Evolutionary conservation across 2,888 invertebrate genomes (phyloP), one percentile per base, ranked within the genome.

Genomic region (Tachina lurida): DNA sequence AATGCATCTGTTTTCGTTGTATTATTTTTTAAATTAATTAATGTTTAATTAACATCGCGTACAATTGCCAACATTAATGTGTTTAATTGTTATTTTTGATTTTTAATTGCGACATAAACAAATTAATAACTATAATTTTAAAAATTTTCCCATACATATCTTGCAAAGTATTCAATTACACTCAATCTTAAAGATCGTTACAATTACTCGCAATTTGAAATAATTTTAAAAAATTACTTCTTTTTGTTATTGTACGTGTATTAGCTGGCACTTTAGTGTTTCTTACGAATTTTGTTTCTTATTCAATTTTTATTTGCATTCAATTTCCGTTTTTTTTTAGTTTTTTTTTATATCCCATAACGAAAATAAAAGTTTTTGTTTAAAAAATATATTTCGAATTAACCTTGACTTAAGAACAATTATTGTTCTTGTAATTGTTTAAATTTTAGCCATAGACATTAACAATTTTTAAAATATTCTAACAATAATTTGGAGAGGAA

Each of bases 341-440:
- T 45, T 54, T 70, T 70, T 52, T 52, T 52, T 17, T 43, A 15
- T 41, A 41, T 4, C 9, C 13, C 49, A 41, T 1, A n/a, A n/a
- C 10, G 52, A 49, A 10, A 63, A 49, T 22, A 62, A 10, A 10
- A 56, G 67, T 60, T 67, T 71, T 71, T 52, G 17, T 31, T 47
- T 12, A 82, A 84, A 74, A 70, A 78, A 73, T 78, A 62, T 74
- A 54, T 73, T 78, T 78, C 78, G 84, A 78, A 78, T 74, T 71
- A 54, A 78, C 84, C 84, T 78, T 84, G 84, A 73, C 60, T 84
- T 78, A 74, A 84, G 63, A 84, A 76, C 39, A 56, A 62, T 58
- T 17, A 47, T 56, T 47, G 10, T 47, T 63, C 17, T 71, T 78
- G 68, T 47, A 39, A 7, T 70, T 78, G 12, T 52, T 63, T 49